A percentile compares a stretch with the other conserved stretches of the same genome.
These are phyloP conservation scores for Lophura swinhoii DNA, from an alignment of 2,797 vertebrate genomes.

Conservation along the genomic window DNA sequence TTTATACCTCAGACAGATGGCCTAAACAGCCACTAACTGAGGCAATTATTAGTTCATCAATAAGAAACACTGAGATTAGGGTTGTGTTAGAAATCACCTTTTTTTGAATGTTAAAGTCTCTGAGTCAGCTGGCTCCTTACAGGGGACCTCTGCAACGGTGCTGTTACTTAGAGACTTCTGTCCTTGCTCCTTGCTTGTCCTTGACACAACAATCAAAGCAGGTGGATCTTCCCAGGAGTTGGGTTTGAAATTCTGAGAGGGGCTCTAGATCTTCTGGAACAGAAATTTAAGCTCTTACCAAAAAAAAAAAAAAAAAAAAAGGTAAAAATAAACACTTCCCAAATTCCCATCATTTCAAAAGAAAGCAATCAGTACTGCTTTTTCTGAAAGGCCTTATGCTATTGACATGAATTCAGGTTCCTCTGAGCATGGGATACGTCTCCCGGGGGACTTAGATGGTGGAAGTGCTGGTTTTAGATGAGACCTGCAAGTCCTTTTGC, in stretches of 20 bases:
- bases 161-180: neutral
- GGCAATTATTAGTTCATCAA: neutral
- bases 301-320: no score
- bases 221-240: neutral
- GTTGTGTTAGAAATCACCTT: neutral
- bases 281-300: neutral
- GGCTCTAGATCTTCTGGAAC: neutral
- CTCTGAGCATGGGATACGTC: neutral
- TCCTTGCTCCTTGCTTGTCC: neutral
- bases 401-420: neutral
- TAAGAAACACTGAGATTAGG: neutral
- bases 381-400: neutral
- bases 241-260: neutral
- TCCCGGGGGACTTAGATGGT: neutral
- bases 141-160: neutral
- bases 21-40: neutral
- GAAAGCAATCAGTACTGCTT: neutral
- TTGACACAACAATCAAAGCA: neutral
- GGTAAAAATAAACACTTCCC: neutral
- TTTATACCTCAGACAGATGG: neutral
- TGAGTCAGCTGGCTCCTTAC: neutral
- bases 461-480: neutral
- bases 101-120: neutral
- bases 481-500: neutral
- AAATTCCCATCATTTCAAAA: neutral